Percentiles rank a stretch among this genome's conserved stretches.
These are phyloP conservation scores for Zelleria hepariella DNA, from an alignment of 2,888 invertebrate species.

Conservation along the genomic window DNA sequence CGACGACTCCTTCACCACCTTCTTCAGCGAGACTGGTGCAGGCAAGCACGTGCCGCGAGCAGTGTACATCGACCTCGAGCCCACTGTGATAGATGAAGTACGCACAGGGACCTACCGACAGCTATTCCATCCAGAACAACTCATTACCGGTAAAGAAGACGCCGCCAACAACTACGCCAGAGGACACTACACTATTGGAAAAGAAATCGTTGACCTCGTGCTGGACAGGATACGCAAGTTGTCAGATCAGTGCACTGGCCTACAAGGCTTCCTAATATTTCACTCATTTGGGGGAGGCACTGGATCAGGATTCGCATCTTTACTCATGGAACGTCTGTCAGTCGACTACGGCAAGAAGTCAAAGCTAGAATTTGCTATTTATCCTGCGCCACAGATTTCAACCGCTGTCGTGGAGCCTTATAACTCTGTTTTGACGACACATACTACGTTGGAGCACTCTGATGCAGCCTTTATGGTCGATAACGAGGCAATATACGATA, in stretches of 20 bases:
- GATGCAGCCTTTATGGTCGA: conserved; percentile 92
- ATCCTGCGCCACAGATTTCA: conserved; percentile 87
- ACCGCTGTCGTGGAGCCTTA: conserved; percentile 95
- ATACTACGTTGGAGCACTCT: conserved; percentile 88
- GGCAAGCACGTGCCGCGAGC: conserved; percentile 96
- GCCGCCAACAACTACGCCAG: conserved; percentile 98
- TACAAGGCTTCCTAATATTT: conserved; percentile 93
- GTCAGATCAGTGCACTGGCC: conserved; percentile 92
- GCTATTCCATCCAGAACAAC: conserved; percentile 90
- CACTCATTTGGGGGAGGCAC: conserved; percentile 95
- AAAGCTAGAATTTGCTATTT: conserved; percentile 86
- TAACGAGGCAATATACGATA: conserved; percentile 83
- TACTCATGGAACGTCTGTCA: conserved; percentile 92
- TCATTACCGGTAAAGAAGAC: conserved; percentile 92
- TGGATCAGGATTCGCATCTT: conserved; percentile 94
- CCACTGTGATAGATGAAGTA: conserved; percentile 95
- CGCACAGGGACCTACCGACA: conserved; percentile 94
- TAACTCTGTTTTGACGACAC: conserved; percentile 95
- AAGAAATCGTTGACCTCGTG: conserved; percentile 93
- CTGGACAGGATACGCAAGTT: conserved; percentile 59
- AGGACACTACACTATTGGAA: conserved; percentile 97
- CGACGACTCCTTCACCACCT: conserved; percentile 93
- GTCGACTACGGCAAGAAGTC: conserved; percentile 79
- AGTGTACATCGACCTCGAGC: conserved; percentile 95
- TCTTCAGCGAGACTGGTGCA: conserved; percentile 93